Conservation (phyloP, 2,888 invertebrate species). For the Eupsilia transversa region DNA sequence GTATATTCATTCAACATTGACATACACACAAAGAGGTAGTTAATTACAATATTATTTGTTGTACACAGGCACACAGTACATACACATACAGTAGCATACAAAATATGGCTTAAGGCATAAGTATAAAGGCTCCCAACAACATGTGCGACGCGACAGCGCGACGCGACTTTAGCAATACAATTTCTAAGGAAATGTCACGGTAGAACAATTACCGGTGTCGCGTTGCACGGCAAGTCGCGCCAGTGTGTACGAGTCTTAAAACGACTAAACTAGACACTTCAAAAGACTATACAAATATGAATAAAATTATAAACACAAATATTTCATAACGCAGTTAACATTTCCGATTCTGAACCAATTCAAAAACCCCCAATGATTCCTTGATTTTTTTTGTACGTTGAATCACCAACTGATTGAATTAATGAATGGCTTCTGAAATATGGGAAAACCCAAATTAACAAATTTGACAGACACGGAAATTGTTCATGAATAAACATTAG, state of each 20-base stretch:
- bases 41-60: background rate
- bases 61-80: background rate
- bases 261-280: too few species aligned
- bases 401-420: background rate
- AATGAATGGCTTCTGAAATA: conserved; percentile 16
- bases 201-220: too few species aligned
- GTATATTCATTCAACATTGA: background rate
- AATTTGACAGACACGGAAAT: conserved; percentile 25
- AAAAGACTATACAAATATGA: background rate
- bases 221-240: too few species aligned
- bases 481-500: conserved; percentile 31
- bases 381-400: background rate
- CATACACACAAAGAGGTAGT: background rate
- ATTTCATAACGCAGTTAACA: background rate
- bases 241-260: too few species aligned
- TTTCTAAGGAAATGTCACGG: too few species aligned
- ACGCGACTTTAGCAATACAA: too few species aligned
- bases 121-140: too few species aligned
- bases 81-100: too few species aligned
- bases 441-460: conserved; percentile 34
- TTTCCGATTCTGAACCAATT: background rate
- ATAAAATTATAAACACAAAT: background rate
- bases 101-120: too few species aligned
- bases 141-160: too few species aligned
- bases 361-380: background rate